Percentiles rank a stretch among this genome's conserved stretches.
These are phyloP conservation scores for Ceyx erithaca DNA, from an alignment of 2,797 vertebrate genomes.

Conservation along the genomic window DNA sequence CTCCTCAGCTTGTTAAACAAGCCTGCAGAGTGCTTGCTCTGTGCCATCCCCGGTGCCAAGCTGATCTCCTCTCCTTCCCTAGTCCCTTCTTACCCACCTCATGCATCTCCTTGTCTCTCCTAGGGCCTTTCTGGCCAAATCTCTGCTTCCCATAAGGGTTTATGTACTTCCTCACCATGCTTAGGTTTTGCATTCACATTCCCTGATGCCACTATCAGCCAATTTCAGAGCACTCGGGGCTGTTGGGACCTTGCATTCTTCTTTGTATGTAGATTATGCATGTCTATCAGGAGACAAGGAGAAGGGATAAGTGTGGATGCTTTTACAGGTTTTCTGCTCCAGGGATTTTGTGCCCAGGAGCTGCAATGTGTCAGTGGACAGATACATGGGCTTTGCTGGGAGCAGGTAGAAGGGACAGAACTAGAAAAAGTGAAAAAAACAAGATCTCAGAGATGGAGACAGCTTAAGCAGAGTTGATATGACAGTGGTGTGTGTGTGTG, in stretches of 20 bases:
- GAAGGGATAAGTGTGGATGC: neutral
- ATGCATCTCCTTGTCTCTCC: neutral
- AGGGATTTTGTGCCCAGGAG: neutral
- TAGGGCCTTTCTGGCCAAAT: neutral
- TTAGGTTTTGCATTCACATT: constrained; percentile 53
- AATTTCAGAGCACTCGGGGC: constrained; percentile 49
- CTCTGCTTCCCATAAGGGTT: neutral
- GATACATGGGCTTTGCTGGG: neutral
- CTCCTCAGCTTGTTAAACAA: neutral
- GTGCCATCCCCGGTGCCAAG: neutral
- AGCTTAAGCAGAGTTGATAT: neutral
- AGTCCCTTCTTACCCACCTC: neutral
- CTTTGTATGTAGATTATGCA: constrained; percentile 11
- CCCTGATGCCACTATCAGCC: constrained; percentile 24
- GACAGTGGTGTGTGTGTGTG: neutral
- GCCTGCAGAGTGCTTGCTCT: neutral
- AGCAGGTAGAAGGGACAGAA: neutral
- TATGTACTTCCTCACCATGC: constrained; percentile 1
- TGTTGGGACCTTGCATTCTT: neutral
- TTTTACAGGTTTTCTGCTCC: neutral
- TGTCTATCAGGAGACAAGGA: neutral
- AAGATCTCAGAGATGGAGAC: neutral
- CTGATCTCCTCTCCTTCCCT: neutral
- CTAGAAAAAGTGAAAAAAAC: neutral
- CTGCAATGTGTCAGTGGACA: rapidly evolving